These are phyloP conservation scores for Labia minor DNA, from an alignment of 2,888 invertebrate genomes.

Conservation along the genomic window DNA sequence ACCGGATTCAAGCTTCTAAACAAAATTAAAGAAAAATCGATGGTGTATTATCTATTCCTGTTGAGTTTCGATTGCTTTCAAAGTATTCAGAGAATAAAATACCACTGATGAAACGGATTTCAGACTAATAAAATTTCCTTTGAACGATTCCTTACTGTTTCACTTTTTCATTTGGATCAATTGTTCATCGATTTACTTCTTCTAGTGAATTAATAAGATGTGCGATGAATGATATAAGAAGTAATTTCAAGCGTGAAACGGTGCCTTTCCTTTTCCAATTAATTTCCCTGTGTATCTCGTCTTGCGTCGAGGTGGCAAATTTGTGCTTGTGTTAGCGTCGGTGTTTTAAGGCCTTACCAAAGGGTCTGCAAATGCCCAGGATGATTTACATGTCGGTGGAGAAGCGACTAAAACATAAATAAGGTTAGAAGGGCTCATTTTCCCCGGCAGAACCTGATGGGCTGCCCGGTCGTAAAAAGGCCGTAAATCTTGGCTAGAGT, in stretches of 20 bases:
- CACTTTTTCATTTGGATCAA: too few relatives aligned
- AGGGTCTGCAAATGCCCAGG: not conserved
- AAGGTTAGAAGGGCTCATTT: constrained; percentile 26
- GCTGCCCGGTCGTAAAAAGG: constrained; percentile 24
- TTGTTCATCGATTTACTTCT: too few relatives aligned
- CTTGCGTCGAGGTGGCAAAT: not conserved
- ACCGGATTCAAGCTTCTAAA: too few relatives aligned
- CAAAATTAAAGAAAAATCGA: too few relatives aligned
- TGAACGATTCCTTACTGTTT: too few relatives aligned
- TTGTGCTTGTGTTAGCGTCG: not conserved
- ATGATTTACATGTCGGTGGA: constrained; percentile 24
- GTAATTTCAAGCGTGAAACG: not conserved
- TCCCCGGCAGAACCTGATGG: constrained; percentile 23
- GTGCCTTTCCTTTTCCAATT: not conserved
- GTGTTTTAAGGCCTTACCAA: not conserved
- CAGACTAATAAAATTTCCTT: too few relatives aligned
- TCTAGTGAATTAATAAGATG: not conserved
- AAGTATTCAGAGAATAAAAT: too few relatives aligned
- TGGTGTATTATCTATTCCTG: too few relatives aligned
- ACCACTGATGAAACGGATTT: too few relatives aligned
- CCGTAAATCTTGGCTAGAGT: constrained; percentile 23
- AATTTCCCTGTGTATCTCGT: not conserved
- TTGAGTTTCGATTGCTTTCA: too few relatives aligned
- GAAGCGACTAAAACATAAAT: constrained; percentile 24
- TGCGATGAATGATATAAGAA: not conserved